Base-by-base conservation (phyloP, 1,140 invertebrate species). In the Ips typographus region DNA sequence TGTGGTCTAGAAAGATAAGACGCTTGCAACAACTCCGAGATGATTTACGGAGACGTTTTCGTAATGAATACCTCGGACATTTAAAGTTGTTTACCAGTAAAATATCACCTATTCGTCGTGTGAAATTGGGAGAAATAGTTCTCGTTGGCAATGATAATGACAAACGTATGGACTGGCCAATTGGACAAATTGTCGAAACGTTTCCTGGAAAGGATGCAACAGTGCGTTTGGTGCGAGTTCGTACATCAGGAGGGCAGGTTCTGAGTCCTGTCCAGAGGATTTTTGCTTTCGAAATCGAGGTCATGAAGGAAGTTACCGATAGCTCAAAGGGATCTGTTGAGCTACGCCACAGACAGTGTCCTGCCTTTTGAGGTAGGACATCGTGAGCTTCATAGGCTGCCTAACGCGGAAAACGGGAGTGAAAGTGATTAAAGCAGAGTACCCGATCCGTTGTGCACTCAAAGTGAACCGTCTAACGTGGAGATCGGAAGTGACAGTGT, bases 61-160 rank as follows among this genome's bases (percentile, higher is more conserved):
- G 22, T 22, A 22, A 22, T 22, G 22, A 22, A 22, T 22, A 22
- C 22, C 22, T 22, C 22, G 22, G 22, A 22, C 22, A 22, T 22
- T 22, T 22, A 22, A 22, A 22, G 22, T 22, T 22, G 22, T 22
- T 22, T 22, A 22, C 22, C 22, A n/a, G 44, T n/a, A 47, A n/a
- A 47, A 47, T 5, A 6, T 6, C 5, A n/a, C 44, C 44, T 47
- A n/a, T n/a, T 6, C 44, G 44, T 47, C 44, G 44, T 47, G n/a
- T 47, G 5, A 47, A 5, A 47, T 5, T 47, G 44, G 44, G 44
- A n/a, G 71, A 71, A 47, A 47, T 47, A 6, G 44, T 47, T 47
- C 44, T 47, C n/a, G 44, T 47, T n/a, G 44, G 44, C 5, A n/a
- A 47, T n/a, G 44, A 47, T 47, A 47, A 47, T 47, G 44, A 47